These are phyloP conservation scores for Sphinx pinastri DNA, from an alignment of 2,888 invertebrate species.

Conservation along the genomic window DNA sequence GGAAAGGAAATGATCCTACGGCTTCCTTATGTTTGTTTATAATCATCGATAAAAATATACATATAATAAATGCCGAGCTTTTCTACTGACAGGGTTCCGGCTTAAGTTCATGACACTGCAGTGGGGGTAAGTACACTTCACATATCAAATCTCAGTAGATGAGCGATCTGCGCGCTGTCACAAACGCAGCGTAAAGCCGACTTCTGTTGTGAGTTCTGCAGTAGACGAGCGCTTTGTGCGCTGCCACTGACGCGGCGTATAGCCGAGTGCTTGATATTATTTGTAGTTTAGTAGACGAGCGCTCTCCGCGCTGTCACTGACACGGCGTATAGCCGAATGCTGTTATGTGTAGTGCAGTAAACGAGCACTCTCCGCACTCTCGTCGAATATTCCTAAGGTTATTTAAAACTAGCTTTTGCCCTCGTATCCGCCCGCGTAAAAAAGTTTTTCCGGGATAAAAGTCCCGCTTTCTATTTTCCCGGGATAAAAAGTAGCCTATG, in stretches of 20 bases:
- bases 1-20: background rate
- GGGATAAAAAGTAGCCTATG: no score
- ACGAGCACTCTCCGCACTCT: background rate
- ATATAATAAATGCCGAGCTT: background rate
- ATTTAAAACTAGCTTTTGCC: no score
- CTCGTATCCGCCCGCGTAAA: no score
- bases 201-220: background rate
- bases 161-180: no score
- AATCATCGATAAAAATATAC: background rate
- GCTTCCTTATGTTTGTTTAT: slow-evolving; percentile 18
- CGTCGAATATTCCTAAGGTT: background rate
- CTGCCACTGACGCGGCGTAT: background rate
- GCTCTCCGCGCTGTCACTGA: background rate
- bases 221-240: background rate
- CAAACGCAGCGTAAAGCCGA: no score
- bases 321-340: background rate
- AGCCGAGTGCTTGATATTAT: background rate
- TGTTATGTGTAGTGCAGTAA: no score
- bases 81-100: no score
- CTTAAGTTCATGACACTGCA: no score
- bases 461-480: no score
- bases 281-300: background rate
- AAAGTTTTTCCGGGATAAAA: no score
- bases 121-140: no score
- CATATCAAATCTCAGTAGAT: no score